Evolutionary conservation across 2,888 invertebrate genomes (phyloP), one percentile per base, ranked within the genome.

Genomic region (Galeopsomyia nigrocyanea): DNA sequence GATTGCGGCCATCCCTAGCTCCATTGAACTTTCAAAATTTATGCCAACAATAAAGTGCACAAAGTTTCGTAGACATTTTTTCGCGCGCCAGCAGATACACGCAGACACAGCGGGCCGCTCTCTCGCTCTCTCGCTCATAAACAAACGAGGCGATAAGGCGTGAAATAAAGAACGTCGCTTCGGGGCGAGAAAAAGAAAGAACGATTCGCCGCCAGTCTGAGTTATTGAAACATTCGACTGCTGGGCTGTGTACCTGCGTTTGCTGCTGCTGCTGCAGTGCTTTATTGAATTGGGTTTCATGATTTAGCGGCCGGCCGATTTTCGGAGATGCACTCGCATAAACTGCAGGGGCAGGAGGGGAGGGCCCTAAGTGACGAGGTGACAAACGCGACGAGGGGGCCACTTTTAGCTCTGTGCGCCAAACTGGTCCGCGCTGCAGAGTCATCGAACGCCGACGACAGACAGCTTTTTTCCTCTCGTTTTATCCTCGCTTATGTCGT

Each of bases 261-360:
- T 78, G 76, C 78, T 77, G 77, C n/a, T n/a, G n/a, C n/a, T n/a
- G 5, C 77, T 31, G 58, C 58, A 71, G 79, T 82, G 79, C 81
- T 82, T 82, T 82, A 82, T 82, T 82, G 82, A 82, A 82, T 82
- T 82, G 81, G 81, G 80, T 82, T 82, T 77, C 82, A 81, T 82
- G 82, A 82, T 82, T 82, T 82, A 82, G 78, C 60, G 51, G 16
- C 19, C 61, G 31, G 31, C 14, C 39, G 62, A 68, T 62, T 69
- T 69, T 69, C 19, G 22, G 31, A 14, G 46, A 39, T 39, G 16
- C 31, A 21, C 21, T 60, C 39, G 16, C 51, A 53, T 68, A 14
- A 49, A 14, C 22, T 26, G 26, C 26, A 2, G 16, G 13, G 26
- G 50, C 49, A 14, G 0, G 19, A 16, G n/a, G 14, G n/a, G 19